Percentiles rank a stretch among this genome's conserved stretches.
Conservation (phyloP, 2,888 invertebrate species). For the Zaprionus lineosus region DNA sequence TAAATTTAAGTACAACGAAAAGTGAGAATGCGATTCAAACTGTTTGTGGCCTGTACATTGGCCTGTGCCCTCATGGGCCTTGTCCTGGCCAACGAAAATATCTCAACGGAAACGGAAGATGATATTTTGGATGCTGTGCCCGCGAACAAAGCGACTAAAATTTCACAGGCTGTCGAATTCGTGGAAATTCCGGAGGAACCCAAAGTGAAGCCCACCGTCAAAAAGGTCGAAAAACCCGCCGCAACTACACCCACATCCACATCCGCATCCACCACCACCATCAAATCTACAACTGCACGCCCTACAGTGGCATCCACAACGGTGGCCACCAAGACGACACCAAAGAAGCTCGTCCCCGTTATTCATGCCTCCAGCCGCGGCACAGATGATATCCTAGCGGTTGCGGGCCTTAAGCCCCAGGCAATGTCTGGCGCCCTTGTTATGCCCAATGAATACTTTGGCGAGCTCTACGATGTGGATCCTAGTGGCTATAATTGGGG, state of each 20-base stretch:
- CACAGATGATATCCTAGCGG: conserved; percentile 66
- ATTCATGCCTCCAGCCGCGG: conserved; percentile 51
- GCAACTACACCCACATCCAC: conserved; percentile 11
- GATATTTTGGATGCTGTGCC: conserved; percentile 34
- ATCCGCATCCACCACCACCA: conserved; percentile 3
- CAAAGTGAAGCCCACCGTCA: conserved; percentile 28
- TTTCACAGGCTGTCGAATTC: conserved; percentile 47
- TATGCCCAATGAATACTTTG: conserved; percentile 73
- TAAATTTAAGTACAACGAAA: conserved; percentile 14
- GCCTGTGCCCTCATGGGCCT: conserved; percentile 69
- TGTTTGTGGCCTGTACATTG: conserved; percentile 72
- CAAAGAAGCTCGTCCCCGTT: conserved; percentile 40
- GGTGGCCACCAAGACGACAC: not conserved
- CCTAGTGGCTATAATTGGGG: conserved; percentile 79
- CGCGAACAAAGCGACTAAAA: conserved; percentile 38
- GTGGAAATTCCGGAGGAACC: conserved; percentile 56
- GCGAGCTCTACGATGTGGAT: conserved; percentile 77
- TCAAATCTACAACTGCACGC: too few species aligned
- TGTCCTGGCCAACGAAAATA: conserved; percentile 74
- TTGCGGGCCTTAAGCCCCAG: conserved; percentile 64
- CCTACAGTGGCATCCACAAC: conserved; percentile 2
- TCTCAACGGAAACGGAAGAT: conserved; percentile 70
- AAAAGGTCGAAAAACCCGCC: conserved; percentile 21
- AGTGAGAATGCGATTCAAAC: conserved; percentile 76
- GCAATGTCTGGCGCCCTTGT: conserved; percentile 70